phyloP scores from a whole-genome alignment of 1,140 invertebrate genomes.

The Lordiphosa stackelbergi region DNA sequence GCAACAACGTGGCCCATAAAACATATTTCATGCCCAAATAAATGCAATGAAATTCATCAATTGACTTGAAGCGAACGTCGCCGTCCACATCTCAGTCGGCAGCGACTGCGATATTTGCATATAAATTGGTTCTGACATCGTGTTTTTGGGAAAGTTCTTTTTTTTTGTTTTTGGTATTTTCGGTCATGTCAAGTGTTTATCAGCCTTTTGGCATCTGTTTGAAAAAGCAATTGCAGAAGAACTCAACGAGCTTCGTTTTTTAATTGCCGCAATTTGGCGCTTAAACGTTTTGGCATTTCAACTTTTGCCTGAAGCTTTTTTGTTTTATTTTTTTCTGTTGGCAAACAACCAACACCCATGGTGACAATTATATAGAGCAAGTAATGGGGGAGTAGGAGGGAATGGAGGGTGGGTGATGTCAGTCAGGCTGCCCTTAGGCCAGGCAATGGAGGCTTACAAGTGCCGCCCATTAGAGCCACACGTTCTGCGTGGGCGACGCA shows the following conservation, averaged over 20 bases:
- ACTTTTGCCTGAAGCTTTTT: conserved; percentile 39
- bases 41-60: conserved; percentile 74
- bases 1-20: conserved; percentile 9
- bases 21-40: conserved; percentile 70
- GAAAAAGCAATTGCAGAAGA: conserved; percentile 46
- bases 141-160: conserved; percentile 21
- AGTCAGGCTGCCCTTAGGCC: conserved; percentile 39
- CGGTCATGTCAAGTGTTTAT: conserved; percentile 58
- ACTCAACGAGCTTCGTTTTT: conserved; percentile 33
- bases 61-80: conserved; percentile 48
- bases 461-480: conserved; percentile 37
- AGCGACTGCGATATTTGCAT: conserved; percentile 61
- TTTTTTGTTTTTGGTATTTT: conserved; percentile 19
- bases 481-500: conserved; percentile 11
- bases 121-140: conserved; percentile 69
- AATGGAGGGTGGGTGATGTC: conserved; percentile 3
- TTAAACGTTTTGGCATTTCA: conserved; percentile 68
- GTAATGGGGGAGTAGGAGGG: conserved; percentile 9
- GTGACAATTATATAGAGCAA: conserved; percentile 68
- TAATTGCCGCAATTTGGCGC: conserved; percentile 67
- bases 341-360: conserved; percentile 58
- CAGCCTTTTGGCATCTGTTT: conserved; percentile 59
- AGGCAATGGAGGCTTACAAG: conserved; percentile 43
- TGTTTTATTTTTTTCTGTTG: not conserved
- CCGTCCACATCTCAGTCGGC: conserved; percentile 38